Percentiles rank a stretch among this genome's conserved stretches.
Conservation (phyloP, 2,113 vertebrate species). For the Anguilla japonica region DNA sequence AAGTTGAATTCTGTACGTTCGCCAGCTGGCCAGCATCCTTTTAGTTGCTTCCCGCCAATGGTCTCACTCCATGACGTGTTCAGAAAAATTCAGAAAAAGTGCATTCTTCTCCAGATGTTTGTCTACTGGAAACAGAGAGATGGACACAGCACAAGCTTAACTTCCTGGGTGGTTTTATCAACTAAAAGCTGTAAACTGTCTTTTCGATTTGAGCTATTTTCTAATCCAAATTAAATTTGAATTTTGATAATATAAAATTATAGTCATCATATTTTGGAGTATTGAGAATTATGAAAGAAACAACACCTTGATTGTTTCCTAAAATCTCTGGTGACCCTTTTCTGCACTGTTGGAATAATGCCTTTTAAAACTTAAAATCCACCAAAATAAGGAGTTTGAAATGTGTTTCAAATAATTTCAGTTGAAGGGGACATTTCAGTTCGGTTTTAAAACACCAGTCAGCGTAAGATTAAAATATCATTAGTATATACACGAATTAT, state of each 20-base stretch:
- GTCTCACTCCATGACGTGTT: neutral
- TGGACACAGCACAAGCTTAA: neutral
- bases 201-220: neutral
- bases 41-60: neutral
- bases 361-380: no score
- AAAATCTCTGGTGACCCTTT: no score
- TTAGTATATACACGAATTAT: no score
- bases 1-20: neutral
- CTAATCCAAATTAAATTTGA: neutral
- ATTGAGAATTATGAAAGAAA: neutral
- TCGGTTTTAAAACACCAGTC: no score
- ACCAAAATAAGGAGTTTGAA: no score
- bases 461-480: no score
- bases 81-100: neutral
- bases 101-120: neutral
- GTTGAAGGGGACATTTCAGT: no score
- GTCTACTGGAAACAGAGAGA: neutral
- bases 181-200: neutral
- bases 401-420: no score
- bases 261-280: neutral
- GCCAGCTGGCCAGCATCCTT: neutral
- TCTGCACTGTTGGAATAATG: no score
- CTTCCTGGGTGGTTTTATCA: no score
- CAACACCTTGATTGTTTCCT: neutral
- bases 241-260: neutral